A percentile compares a stretch with the other conserved stretches of the same genome.
Conservation (phyloP, 1,140 invertebrate species). For the Neodiprion virginianus region DNA sequence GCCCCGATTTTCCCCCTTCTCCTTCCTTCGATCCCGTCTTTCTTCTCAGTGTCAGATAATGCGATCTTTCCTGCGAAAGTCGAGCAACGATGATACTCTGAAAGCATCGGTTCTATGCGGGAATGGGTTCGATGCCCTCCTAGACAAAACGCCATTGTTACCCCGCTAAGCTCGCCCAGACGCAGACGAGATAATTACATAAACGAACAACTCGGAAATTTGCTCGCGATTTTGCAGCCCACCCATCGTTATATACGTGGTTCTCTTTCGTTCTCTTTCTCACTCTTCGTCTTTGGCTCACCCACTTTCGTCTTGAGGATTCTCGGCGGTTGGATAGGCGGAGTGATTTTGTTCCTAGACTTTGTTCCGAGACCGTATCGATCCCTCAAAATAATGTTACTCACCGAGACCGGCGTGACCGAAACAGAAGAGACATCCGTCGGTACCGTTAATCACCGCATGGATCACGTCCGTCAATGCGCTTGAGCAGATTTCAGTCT, state of each 20-base stretch:
- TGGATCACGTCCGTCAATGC: conserved; percentile 92
- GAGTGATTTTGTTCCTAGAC: not conserved
- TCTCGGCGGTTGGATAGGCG: not conserved
- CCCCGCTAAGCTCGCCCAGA: not conserved
- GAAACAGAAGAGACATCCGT: conserved; percentile 92
- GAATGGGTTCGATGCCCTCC: conserved; percentile 14
- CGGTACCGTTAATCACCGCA: conserved; percentile 91
- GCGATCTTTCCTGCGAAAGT: too few species aligned
- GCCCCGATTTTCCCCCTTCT: not conserved
- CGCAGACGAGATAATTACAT: conserved; percentile 41
- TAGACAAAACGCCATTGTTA: conserved; percentile 35
- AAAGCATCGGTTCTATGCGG: not conserved
- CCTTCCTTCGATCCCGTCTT: too few species aligned
- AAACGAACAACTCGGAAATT: conserved; percentile 36
- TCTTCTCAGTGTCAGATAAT: too few species aligned
- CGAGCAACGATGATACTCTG: too few species aligned
- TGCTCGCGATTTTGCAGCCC: not conserved
- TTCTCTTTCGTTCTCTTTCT: not conserved
- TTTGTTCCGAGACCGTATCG: not conserved
- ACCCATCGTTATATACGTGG: not conserved
- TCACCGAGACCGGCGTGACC: conserved; percentile 91
- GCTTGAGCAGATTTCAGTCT: conserved; percentile 90
- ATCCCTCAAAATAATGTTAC: conserved; percentile 35
- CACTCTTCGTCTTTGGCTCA: not conserved
- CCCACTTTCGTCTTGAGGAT: not conserved